A percentile compares a stretch with the other conserved stretches of the same genome.
Conservation (phyloP, 2,888 invertebrate genomes). For the Pandemis heparana region DNA sequence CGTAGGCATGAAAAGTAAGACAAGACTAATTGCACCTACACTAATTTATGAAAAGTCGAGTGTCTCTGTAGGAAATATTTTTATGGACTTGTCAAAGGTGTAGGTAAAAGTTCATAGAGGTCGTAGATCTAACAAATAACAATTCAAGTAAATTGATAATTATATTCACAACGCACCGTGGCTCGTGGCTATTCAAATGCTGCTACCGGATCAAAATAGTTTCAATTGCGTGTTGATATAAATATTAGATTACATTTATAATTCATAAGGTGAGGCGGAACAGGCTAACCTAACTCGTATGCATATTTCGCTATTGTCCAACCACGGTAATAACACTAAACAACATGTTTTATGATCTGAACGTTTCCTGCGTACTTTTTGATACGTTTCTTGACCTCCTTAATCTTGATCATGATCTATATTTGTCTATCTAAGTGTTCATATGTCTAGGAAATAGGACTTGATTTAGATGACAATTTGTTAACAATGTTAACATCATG, state of each 20-base stretch:
- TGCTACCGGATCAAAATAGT: constrained; percentile 77
- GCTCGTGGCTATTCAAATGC: constrained; percentile 60
- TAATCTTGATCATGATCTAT: neutral
- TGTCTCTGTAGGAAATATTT: neutral
- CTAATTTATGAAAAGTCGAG: too few relatives aligned
- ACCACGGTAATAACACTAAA: constrained; percentile 31
- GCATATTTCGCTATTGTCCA: constrained; percentile 48
- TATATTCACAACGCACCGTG: constrained; percentile 48
- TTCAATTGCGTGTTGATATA: constrained; percentile 66
- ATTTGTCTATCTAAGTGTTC: neutral
- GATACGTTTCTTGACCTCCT: constrained; percentile 30
- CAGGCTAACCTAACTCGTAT: constrained; percentile 48
- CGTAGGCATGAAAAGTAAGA: too few relatives aligned
- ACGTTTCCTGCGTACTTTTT: constrained; percentile 29
- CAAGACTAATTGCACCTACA: too few relatives aligned
- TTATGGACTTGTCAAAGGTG: too few relatives aligned
- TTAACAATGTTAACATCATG: neutral
- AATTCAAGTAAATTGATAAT: constrained; percentile 38
- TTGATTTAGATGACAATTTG: neutral
- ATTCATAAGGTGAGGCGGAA: constrained; percentile 72
- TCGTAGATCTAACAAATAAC: neutral
- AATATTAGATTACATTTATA: constrained; percentile 73
- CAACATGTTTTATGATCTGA: constrained; percentile 36
- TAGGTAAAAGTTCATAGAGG: neutral
- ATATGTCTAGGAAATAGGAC: neutral